A percentile compares a stretch with the other conserved stretches of the same genome.
Evolutionary conservation across 2,888 invertebrate species (phyloP).

Genomic region (Dendrolimus houi): DNA sequence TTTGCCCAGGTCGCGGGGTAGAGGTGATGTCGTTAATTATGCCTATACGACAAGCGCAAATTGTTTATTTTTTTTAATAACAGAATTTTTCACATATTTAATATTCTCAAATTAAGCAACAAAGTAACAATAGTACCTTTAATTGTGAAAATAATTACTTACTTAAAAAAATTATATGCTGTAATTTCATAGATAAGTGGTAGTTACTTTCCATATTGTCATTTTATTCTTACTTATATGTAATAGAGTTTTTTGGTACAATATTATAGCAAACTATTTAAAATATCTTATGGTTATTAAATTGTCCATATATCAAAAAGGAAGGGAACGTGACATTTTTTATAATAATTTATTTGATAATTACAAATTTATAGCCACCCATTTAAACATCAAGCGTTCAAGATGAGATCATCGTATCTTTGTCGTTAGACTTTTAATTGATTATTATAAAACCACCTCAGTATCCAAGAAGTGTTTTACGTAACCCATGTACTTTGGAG

Average conservation of each 20-base stretch:
- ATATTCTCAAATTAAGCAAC: no score
- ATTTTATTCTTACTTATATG: no score
- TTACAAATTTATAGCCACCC: conserved; percentile 2
- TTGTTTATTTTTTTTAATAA: background rate
- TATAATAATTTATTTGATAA: conserved; percentile 8
- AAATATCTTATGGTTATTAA: background rate
- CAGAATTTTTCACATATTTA: no score
- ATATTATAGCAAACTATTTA: no score
- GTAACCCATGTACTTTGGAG: no score
- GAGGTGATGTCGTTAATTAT: conserved; percentile 53
- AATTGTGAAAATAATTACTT: no score
- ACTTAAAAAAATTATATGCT: no score
- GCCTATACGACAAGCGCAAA: conserved; percentile 24
- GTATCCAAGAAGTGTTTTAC: background rate
- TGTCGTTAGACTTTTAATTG: background rate
- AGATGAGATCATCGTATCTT: background rate
- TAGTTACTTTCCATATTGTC: no score
- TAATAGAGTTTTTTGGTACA: no score
- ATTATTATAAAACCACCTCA: conserved; percentile 1
- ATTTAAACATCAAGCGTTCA: background rate
- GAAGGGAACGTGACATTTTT: conserved; percentile 4
- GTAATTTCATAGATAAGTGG: no score
- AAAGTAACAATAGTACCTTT: no score
- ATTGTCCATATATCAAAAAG: conserved; percentile 10
- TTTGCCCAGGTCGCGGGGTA: conserved; percentile 53